Evolutionary conservation across 2,888 invertebrate species (phyloP).

Genomic region (Lycocerus yunnanus): DNA sequence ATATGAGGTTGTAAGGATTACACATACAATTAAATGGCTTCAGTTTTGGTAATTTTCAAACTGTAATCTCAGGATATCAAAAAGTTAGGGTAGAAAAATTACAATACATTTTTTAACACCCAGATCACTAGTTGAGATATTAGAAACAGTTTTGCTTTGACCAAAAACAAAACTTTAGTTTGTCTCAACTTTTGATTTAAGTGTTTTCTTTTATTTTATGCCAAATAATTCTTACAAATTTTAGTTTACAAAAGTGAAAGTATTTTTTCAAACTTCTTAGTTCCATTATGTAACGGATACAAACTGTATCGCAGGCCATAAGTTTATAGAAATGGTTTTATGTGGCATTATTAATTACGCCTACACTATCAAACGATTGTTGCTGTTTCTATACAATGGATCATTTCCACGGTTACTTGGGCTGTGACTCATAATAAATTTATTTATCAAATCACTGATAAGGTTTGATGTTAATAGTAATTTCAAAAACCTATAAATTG

Average conservation of each 20-base stretch:
- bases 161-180: not conserved
- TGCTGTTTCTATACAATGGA: slow-evolving; percentile 35
- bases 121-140: not conserved
- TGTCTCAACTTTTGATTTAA: not conserved
- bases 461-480: slow-evolving; percentile 35
- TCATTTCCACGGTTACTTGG: slow-evolving; percentile 37
- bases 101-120: not conserved
- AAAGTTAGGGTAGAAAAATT: not conserved
- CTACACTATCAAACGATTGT: slow-evolving; percentile 34
- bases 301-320: not conserved
- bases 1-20: not conserved
- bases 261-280: not conserved
- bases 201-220: not conserved
- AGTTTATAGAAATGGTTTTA: slow-evolving; percentile 25
- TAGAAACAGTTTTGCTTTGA: not conserved
- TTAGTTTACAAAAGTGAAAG: not conserved
- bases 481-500: slow-evolving; percentile 38
- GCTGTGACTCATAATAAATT: slow-evolving; percentile 37
- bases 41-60: not conserved
- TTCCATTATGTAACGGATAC: not conserved
- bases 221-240: not conserved
- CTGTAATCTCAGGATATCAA: not conserved
- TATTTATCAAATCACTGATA: slow-evolving; percentile 39
- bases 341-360: slow-evolving; percentile 33
- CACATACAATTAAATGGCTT: not conserved